These are phyloP conservation scores for Phengaris alcon DNA, from an alignment of 2,888 invertebrate species.

Conservation along the genomic window DNA sequence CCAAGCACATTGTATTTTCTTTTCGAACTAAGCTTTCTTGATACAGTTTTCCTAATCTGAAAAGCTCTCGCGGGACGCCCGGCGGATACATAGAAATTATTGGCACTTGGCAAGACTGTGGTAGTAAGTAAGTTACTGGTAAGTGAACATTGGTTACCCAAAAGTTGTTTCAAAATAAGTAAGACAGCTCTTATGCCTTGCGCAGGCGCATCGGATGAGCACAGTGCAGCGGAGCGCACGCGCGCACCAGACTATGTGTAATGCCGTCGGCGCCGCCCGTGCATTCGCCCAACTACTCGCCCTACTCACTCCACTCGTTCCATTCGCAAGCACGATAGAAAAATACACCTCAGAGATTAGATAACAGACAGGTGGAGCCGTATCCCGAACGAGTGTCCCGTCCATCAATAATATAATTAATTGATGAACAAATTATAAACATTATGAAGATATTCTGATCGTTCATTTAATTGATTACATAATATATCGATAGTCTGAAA, in stretches of 20 bases:
- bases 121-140: too few species aligned
- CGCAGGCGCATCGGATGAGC: constrained; percentile 53
- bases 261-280: constrained; percentile 45
- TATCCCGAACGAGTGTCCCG: neutral
- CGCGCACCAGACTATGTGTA: constrained; percentile 69
- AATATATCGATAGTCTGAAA: neutral
- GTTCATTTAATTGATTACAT: neutral
- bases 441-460: constrained; percentile 4
- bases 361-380: constrained; percentile 17
- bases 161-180: neutral
- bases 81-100: too few species aligned
- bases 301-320: neutral
- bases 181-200: constrained; percentile 34
- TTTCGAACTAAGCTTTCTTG: too few species aligned
- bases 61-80: too few species aligned
- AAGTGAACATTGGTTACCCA: neutral
- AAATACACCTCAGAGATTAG: constrained; percentile 23
- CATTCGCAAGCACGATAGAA: constrained; percentile 21
- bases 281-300: constrained; percentile 7
- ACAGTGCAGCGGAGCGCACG: constrained; percentile 62
- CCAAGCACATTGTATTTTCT: too few species aligned
- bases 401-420: constrained; percentile 2
- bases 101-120: too few species aligned
- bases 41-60: too few species aligned
- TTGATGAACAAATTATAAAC: constrained; percentile 4